Conservation (phyloP, 2,888 invertebrate genomes). For the Encarsia formosa region DNA sequence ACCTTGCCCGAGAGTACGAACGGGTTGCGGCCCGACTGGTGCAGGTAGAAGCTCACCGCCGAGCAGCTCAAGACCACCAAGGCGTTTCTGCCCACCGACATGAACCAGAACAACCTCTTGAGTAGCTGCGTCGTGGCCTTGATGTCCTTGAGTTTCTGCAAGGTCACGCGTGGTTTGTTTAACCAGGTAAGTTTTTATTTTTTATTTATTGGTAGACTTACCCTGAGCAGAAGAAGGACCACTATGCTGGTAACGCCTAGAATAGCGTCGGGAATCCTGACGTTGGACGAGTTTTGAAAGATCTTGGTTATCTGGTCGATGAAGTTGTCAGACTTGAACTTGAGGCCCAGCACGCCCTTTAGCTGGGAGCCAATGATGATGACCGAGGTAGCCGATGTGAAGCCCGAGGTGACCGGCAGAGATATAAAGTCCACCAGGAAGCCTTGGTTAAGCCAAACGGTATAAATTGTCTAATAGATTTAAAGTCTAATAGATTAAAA, state of each 20-base stretch:
- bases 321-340: slow-evolving; percentile 65
- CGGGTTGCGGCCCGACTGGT: slow-evolving; percentile 54
- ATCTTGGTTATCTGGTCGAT: slow-evolving; percentile 58
- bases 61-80: slow-evolving; percentile 67
- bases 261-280: slow-evolving; percentile 60
- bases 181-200: not conserved
- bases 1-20: slow-evolving; percentile 62
- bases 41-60: slow-evolving; percentile 55
- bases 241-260: slow-evolving; percentile 65
- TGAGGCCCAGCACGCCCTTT: slow-evolving; percentile 70
- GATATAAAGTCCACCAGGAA: slow-evolving; percentile 83
- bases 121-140: slow-evolving; percentile 33
- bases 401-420: slow-evolving; percentile 76
- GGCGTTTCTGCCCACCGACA: slow-evolving; percentile 76
- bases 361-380: slow-evolving; percentile 74
- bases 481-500: too few species aligned
- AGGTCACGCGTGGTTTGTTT: not conserved
- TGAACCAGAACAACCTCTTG: slow-evolving; percentile 65
- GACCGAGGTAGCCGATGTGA: slow-evolving; percentile 78
- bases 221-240: slow-evolving; percentile 65
- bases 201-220: slow-evolving; percentile 47
- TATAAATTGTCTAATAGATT: too few species aligned
- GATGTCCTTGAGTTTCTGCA: slow-evolving; percentile 61
- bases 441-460: too few species aligned
- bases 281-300: slow-evolving; percentile 52